These are phyloP conservation scores for Nasonia giraulti DNA, from an alignment of 1,140 invertebrate genomes.

Conservation along the genomic window DNA sequence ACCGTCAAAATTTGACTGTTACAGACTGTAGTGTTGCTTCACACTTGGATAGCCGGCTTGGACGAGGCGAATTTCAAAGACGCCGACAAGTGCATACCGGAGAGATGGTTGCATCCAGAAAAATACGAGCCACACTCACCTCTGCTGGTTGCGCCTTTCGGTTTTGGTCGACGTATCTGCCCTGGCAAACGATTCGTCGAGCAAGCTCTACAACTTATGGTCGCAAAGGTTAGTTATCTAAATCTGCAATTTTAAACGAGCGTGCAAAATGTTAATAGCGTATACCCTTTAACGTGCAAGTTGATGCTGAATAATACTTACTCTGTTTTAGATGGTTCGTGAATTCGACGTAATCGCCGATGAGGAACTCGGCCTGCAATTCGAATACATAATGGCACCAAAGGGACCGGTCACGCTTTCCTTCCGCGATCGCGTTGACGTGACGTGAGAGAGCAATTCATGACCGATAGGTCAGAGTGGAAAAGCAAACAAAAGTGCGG, in stretches of 20 bases:
- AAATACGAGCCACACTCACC: constrained; percentile 75
- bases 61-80: constrained; percentile 86
- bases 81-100: constrained; percentile 85
- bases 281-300: too few species aligned
- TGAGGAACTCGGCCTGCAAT: constrained; percentile 82
- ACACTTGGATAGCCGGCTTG: constrained; percentile 88
- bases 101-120: constrained; percentile 82
- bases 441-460: constrained; percentile 30
- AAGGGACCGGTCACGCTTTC: constrained; percentile 81
- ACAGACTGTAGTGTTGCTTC: constrained; percentile 89
- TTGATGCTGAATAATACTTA: too few species aligned
- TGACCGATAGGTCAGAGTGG: constrained; percentile 13
- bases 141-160: constrained; percentile 89
- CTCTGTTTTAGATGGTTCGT: constrained; percentile 77
- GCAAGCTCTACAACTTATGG: constrained; percentile 82
- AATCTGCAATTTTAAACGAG: neutral
- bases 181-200: constrained; percentile 89
- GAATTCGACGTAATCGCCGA: constrained; percentile 81
- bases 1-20: neutral
- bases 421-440: constrained; percentile 73
- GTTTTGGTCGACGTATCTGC: constrained; percentile 87
- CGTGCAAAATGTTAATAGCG: neutral
- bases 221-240: constrained; percentile 80
- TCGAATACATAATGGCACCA: constrained; percentile 86
- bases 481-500: neutral